Base-by-base conservation (phyloP, 2,888 invertebrate species). In the Cataglyphis rosenhaueri region DNA sequence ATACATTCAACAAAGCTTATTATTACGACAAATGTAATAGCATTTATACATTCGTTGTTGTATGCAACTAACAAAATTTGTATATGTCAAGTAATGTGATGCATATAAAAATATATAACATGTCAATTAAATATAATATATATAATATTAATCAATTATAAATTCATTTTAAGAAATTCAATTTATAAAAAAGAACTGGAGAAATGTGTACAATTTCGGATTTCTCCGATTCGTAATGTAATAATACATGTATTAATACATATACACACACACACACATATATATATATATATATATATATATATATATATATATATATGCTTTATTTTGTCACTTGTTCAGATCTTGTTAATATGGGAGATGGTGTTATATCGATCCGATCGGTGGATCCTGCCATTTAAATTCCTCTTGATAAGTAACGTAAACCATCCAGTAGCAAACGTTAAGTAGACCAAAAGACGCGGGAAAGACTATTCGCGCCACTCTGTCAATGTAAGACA, bases 381-480 rank as follows among this genome's bases (percentile, higher is more conserved):
- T 68, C 3, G 89, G 89, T 4, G 96, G 96, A 94, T 97, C 97
- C 78, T 96, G 96, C 97, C 97, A 97, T 85, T 96, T 96, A 93
- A 97, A 97, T 92, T 97, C 96, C 86, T 97, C 96, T 91, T 97
- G 97, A 84, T 97, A 97, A 92, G 97, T 96, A 21, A 97, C 97
- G 94, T 98, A 98, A 55, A 97, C 96, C 94, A 98, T 95, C 98
- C 99, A 99, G 94, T 99, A 99, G 92, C 97, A 96, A 75, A 98
- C 95, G 94, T 98, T 99, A 86, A 99, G 97, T 0, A 98, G 94
- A 0, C 97, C 96, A 93, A 99, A 99, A 0, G 98, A 97, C 15
- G 97, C 96, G 3, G 99, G 98, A 93, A 98, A 98, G 68, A 98
- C 95, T 68, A 98, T 95, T 68, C 98, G 95, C 0, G 98, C 97